Evolutionary conservation across 1,140 invertebrate species (phyloP).

Genomic region (Cydia fagiglandana): DNA sequence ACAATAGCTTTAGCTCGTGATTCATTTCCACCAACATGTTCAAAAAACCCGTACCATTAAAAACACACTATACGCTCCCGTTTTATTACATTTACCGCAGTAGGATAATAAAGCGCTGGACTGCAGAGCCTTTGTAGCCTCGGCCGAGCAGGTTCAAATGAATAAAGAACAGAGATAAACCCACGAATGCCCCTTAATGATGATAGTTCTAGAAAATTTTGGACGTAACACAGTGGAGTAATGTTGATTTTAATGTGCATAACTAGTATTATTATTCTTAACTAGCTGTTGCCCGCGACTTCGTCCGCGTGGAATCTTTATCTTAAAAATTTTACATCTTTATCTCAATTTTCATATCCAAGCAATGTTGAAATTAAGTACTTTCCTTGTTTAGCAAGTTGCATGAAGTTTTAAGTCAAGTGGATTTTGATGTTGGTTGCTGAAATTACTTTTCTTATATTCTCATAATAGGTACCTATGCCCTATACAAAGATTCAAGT

Average conservation of each 20-base stretch:
- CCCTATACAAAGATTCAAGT: too few relatives aligned
- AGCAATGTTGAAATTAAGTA: too few relatives aligned
- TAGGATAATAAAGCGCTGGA: conserved; percentile 2
- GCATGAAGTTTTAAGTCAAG: too few relatives aligned
- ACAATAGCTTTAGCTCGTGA: too few relatives aligned
- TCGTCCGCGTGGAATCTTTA: too few relatives aligned
- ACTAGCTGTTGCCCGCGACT: too few relatives aligned
- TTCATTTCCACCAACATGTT: neutral
- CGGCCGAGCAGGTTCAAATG: conserved; percentile 3
- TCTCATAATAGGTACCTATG: too few relatives aligned
- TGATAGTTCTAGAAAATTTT: conserved; percentile 5
- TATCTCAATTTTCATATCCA: too few relatives aligned
- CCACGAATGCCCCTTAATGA: neutral
- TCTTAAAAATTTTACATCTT: too few relatives aligned
- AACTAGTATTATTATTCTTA: neutral
- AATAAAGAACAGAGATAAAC: conserved; percentile 1
- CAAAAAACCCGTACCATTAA: neutral
- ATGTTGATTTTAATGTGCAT: neutral
- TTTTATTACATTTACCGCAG: neutral
- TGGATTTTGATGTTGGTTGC: too few relatives aligned
- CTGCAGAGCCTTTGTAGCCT: neutral
- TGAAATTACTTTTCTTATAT: too few relatives aligned
- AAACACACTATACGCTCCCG: neutral
- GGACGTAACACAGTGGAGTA: neutral
- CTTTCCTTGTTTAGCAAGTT: too few relatives aligned